Evolutionary conservation across 2,797 vertebrate genomes (phyloP), one percentile per base, ranked within the genome.

Genomic region (Megaceryle alcyon): DNA sequence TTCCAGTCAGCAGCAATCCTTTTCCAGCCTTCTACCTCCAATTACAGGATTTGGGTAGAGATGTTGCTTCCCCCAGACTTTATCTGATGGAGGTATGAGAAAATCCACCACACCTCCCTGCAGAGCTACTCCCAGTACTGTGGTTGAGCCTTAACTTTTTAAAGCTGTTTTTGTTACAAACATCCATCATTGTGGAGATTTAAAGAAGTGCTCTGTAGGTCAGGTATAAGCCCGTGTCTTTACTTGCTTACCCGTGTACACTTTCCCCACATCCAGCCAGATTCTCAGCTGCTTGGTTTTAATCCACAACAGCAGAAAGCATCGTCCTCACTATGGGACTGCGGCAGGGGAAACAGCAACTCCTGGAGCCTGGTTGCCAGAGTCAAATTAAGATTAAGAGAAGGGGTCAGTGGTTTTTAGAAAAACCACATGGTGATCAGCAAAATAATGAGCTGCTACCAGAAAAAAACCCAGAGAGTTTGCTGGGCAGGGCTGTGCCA

Each of bases 201-300:
- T 12, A 23, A 23, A 23, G 46, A 22, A 22, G 12, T 7, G 46
- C 46, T 48, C 46, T 48, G 46, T 22, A 48, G 46, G 46, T 23
- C 46, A 48, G 46, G 21, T 14, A 7, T 1, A 6, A 68, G 10
- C 1, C 60, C 6, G 2, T 5, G 9, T 29, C 57, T 79, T 31
- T 25, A 11, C 41, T 29, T 48, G 22, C 53, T 68, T 18, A 22
- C 28, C 65, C 0, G 0, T 2, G 7, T 8, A 3, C 6, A 7
- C 22, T 63, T 37, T 29, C 35, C 49, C 54, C 48, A 22, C 39
- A 53, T 2, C 35, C 23, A 43, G 25, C 1, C 39, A 7, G 14
- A 49, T 26, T n/a, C 41, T 44, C 77, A 68, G 54, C 72, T 33
- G 33, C 48, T 29, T 14, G 22, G 10, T 44, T 86, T 64, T 64